These are phyloP conservation scores for Odontocolon sp. DNA, from an alignment of 2,888 invertebrate species.

Conservation along the genomic window DNA sequence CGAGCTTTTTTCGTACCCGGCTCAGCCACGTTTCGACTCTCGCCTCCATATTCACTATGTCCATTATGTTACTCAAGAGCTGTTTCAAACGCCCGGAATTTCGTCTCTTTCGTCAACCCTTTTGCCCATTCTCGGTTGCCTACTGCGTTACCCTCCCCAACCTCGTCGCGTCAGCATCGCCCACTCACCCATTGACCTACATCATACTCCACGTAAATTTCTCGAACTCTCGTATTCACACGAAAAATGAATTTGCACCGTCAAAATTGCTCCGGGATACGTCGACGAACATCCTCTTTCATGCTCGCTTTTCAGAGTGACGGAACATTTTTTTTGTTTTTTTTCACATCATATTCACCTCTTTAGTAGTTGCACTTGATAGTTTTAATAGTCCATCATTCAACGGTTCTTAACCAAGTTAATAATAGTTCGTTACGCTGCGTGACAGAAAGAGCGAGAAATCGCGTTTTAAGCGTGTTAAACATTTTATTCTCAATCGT, in stretches of 20 bases:
- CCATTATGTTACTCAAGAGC: slow-evolving; percentile 57
- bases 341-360: neutral
- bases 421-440: too few relatives aligned
- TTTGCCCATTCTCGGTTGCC: slow-evolving; percentile 16
- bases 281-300: slow-evolving; percentile 20
- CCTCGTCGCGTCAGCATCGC: slow-evolving; percentile 31
- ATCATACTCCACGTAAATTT: slow-evolving; percentile 17
- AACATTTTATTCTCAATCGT: neutral
- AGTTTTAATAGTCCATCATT: too few relatives aligned
- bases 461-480: neutral
- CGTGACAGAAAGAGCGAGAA: neutral
- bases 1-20: slow-evolving; percentile 51
- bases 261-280: slow-evolving; percentile 47
- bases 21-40: slow-evolving; percentile 47
- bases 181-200: slow-evolving; percentile 60
- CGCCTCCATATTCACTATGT: slow-evolving; percentile 19
- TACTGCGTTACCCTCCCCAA: slow-evolving; percentile 31
- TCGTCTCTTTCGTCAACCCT: slow-evolving; percentile 49
- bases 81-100: slow-evolving; percentile 59
- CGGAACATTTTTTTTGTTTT: slow-evolving; percentile 13
- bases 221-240: slow-evolving; percentile 15
- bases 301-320: neutral
- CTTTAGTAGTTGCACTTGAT: too few relatives aligned
- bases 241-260: slow-evolving; percentile 47
- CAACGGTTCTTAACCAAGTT: too few relatives aligned